Evolutionary conservation across 2,888 invertebrate species (phyloP), one percentile per base, ranked within the genome.

Genomic region (Drosophila testacea): DNA sequence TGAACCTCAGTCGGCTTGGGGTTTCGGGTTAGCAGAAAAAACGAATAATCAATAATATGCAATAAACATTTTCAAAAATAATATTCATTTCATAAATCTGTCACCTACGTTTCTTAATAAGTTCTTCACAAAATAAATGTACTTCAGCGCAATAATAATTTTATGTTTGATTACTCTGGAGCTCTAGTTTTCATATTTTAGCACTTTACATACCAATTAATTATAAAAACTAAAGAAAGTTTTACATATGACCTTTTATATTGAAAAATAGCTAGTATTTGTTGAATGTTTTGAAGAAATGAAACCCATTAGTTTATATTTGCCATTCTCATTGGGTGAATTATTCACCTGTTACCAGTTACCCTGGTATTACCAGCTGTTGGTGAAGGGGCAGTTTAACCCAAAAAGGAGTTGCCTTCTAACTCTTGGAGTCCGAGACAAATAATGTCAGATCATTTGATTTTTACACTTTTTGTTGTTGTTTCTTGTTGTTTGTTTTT

Each of bases 401-500:
- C 16, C 39, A 36, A 10, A 32, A 47, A 16, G 27, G 13, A 32
- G 30, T 39, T 39, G 34, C 16, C 6, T 44, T 11, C 6, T 22
- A 27, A 10, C 6, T 36, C 32, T 22, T 5, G 36, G 42, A 52
- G 30, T 16, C 5, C 22, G 60, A 38, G 28, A 57, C 42, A 70
- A 76, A 64, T 75, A 76, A 76, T 76, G 65, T 56, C 65, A 76
- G 77, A 70, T 57, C 76, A 76, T 77, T 80, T 77, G 77, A 77
- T 60, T 63, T 59, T 69, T 59, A 77, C 57, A 60, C 63, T 61
- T 60, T 64, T n/a, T 55, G 38, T 36, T 39, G 42, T 32, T 48
- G 44, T 27, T 62, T 38, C 9, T 32, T 2, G 6, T 6, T 9
- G 32, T 32, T 44, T 36, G 7, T 22, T 55, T 36, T 9, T 39